Base-by-base conservation (phyloP, 2,113 vertebrate species). In the Daphoenositta chrysoptera region DNA sequence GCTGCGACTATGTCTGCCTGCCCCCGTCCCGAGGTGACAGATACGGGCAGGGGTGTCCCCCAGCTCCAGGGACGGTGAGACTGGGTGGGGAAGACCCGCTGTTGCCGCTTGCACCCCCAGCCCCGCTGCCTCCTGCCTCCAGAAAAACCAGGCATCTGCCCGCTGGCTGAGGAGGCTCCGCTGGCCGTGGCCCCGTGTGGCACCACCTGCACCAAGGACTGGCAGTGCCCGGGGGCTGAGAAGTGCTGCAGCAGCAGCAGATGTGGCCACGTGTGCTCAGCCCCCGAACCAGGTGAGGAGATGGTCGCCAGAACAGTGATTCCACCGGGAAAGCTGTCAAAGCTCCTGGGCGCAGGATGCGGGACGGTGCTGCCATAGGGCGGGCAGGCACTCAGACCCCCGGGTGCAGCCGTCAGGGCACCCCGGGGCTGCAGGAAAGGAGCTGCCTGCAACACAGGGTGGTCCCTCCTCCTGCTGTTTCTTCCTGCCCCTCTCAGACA, bases 71-170 rank as follows among this genome's bases (percentile, higher is more conserved):
- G 22, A 51, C 82, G 53, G 26, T 13, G 4, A 69, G 39, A 28
- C 39, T 20, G 63, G 40, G 23, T 27, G 15, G 65, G 54, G 22
- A 26, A 61, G 28, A 17, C 24, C 33, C 1, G 6, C 14, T 9
- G 1, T 11, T 2, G 2, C 20, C 7, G n/a, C 58, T 27, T 21
- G 3, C 6, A 1, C 9, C 50, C 37, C 39, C 48, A 82, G 30
- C 64, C 35, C 28, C 1, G 0, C 60, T 90, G 23, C 61, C 44
- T 85, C 48, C 40, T 72, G 57, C 33, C 75, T 58, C 31, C 50
- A 97, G 95, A 92, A 64, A 96, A 95, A 64, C 79, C 94, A 1
- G 94, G 95, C 22, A 93, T 96, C 90, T 96, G 94, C 56, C 95
- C 95, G 0, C 16, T 83, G 83, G 53, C 63, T 5, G 16, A 76